These are phyloP conservation scores for Regulus satrapa DNA, from an alignment of 2,113 vertebrate genomes.

Conservation along the genomic window DNA sequence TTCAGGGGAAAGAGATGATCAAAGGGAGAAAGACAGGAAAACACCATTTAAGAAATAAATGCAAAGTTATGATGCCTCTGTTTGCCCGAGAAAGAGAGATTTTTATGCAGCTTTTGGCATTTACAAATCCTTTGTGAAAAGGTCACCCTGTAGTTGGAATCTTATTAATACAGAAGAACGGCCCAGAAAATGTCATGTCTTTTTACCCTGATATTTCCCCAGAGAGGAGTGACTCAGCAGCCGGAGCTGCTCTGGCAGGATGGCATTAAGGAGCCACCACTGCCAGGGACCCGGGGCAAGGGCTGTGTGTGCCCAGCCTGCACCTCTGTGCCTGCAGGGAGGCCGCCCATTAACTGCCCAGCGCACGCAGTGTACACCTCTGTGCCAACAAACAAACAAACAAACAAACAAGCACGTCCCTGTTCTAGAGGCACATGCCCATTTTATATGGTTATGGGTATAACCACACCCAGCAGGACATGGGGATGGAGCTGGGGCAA, in stretches of 20 bases:
- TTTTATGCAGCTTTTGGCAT: constrained; percentile 80
- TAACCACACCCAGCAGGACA: accelerated
- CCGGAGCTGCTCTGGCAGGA: neutral
- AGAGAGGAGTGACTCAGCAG: constrained; percentile 56
- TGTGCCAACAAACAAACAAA: neutral
- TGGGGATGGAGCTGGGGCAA: neutral
- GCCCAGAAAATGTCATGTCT: constrained; percentile 78
- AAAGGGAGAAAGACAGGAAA: neutral
- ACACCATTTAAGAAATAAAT: constrained; percentile 27
- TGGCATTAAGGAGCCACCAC: neutral
- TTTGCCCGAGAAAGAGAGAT: constrained; percentile 64
- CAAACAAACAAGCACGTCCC: no score
- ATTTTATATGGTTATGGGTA: neutral
- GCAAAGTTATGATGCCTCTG: constrained; percentile 53
- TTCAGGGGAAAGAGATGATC: neutral
- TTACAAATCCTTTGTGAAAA: constrained; percentile 85
- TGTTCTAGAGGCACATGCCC: neutral
- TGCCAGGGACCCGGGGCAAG: neutral
- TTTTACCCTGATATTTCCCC: constrained; percentile 74
- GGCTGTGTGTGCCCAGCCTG: neutral
- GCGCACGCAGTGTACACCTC: accelerated
- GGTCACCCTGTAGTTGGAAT: constrained; percentile 75
- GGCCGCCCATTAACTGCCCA: accelerated
- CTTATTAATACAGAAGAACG: constrained; percentile 75
- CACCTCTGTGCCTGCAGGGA: neutral